Percentiles rank a stretch among this genome's conserved stretches.
These are phyloP conservation scores for Edolisoma coerulescens DNA, from an alignment of 2,113 vertebrate species.

Conservation along the genomic window DNA sequence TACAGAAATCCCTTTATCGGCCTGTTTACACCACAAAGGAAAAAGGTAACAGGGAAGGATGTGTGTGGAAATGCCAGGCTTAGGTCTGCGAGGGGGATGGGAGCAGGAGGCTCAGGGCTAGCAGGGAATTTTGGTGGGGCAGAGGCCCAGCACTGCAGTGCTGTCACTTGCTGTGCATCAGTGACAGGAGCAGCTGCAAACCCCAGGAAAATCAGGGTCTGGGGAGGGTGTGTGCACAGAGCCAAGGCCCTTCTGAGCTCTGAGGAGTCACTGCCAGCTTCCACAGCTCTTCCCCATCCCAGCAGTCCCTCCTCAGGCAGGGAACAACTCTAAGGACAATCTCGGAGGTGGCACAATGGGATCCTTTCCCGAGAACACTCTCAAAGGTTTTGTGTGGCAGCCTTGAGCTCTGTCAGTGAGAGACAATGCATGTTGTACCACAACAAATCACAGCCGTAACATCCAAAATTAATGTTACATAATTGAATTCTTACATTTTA, in stretches of 20 bases:
- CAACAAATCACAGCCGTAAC: not conserved
- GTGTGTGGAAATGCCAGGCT: not conserved
- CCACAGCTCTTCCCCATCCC: not conserved
- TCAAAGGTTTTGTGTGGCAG: not conserved
- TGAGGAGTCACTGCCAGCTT: not conserved
- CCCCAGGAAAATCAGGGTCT: not conserved
- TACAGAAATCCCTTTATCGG: not conserved
- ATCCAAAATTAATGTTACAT: not conserved
- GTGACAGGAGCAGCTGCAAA: not conserved
- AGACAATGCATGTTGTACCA: not conserved
- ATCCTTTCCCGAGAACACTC: not conserved
- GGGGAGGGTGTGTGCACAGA: not conserved
- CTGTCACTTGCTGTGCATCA: not conserved
- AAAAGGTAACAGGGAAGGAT: not conserved
- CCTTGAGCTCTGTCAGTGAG: not conserved
- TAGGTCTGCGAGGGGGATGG: rapidly evolving
- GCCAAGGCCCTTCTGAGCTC: not conserved
- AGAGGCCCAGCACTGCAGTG: not conserved
- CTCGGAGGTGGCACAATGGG: not conserved
- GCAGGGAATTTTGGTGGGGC: not conserved
- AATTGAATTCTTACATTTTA: not conserved
- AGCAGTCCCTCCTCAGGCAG: not conserved
- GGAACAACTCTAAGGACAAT: not conserved
- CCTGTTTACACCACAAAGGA: not conserved
- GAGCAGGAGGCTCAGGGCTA: not conserved